Base-by-base conservation (phyloP, 2,797 vertebrate species). In the Enteromius argenteus region DNA sequence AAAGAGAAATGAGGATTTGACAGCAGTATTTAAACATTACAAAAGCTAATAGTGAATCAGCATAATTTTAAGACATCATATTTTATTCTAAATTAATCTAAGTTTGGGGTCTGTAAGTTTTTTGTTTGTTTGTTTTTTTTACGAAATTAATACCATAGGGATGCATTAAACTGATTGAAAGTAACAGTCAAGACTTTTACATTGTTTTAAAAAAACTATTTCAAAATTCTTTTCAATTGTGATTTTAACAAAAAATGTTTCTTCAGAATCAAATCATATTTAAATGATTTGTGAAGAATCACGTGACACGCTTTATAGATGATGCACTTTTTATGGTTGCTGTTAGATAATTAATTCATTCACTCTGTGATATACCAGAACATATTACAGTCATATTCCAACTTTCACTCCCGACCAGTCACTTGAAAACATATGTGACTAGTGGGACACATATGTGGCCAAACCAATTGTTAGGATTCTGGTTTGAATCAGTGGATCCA, bases 401-500 rank as follows among this genome's bases (percentile, higher is more conserved):
- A 53, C 13, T 51, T 82, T 53, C 42, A 3, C 30, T 49, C 60
- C 6, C 3, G 5, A 66, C 60, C 14, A 82, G 10, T 53, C 32
- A 23, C 62, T 67, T 66, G 17, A 66, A 79, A 66, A 46, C 60
- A 23, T n/a, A 37, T 76, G 72, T 73, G 8, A 64, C 15, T 53
- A 51, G 32, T 75, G 32, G 32, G 44, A 83, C 32, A 39, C n/a
- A 51, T 66, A 23, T 83, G 53, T 64, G 56, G 56, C 60, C 44
- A 51, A 53, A 42, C 5, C 32, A 42, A 53, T 64, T 53, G n/a
- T 27, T 15, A 53, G 32, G 23, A 39, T 67, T 60, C 30, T 77
- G 62, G 15, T 77, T 77, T 77, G 23, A 76, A 75, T 83, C 60
- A 82, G n/a, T 37, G n/a, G 1, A 21, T 2, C 80, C 21, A 19